A percentile compares a stretch with the other conserved stretches of the same genome.
Conservation (phyloP, 2,113 vertebrate species). For the Otocyon megalotis region DNA sequence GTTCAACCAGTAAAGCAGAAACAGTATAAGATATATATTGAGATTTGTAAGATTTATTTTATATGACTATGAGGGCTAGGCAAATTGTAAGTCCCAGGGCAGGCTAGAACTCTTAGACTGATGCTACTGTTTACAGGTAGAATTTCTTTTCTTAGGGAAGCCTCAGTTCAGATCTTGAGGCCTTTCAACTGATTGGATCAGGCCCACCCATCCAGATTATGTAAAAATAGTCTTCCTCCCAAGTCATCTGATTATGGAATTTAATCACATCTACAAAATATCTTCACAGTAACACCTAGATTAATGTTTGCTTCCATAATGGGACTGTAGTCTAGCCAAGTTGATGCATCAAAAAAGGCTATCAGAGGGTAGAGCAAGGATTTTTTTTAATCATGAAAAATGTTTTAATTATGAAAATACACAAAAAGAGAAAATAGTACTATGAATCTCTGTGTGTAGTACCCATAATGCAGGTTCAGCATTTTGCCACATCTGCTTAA, state of each 20-base stretch:
- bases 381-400: background rate
- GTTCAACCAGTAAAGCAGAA: background rate
- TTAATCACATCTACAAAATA: background rate
- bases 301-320: background rate
- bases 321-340: background rate
- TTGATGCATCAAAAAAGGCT: background rate
- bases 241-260: background rate
- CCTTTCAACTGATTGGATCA: background rate
- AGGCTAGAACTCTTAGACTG: background rate
- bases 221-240: background rate
- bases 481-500: background rate
- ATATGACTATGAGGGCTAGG: background rate
- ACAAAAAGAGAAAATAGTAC: background rate
- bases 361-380: background rate
- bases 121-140: background rate
- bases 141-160: background rate
- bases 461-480: background rate
- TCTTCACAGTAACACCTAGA: background rate
- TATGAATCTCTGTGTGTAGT: background rate
- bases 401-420: background rate
- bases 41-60: background rate
- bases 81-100: background rate
- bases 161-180: background rate
- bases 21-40: background rate
- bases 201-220: background rate